These are phyloP conservation scores for Phyllostomus discolor DNA, from an alignment of 2,113 vertebrate species.

Conservation along the genomic window DNA sequence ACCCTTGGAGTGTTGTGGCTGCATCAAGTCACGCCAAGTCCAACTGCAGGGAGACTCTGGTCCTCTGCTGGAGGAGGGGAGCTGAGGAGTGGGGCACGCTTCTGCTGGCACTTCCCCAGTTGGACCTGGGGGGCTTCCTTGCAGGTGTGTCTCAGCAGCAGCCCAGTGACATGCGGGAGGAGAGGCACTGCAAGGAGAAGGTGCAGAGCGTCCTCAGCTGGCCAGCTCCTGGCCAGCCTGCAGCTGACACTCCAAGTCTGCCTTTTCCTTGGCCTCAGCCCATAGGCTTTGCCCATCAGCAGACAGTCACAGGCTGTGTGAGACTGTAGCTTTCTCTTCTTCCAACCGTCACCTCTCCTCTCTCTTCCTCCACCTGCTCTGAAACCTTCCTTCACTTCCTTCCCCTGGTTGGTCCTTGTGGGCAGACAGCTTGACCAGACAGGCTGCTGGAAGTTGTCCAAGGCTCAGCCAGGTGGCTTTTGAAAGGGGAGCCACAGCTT, in stretches of 20 bases:
- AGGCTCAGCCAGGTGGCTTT: background rate
- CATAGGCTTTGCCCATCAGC: background rate
- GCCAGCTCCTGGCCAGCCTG: background rate
- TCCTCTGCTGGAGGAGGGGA: background rate
- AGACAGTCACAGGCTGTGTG: background rate
- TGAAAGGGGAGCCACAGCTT: background rate
- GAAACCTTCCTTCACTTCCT: background rate
- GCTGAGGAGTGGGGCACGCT: background rate
- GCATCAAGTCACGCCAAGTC: background rate
- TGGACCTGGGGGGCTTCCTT: background rate
- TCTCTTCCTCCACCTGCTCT: background rate
- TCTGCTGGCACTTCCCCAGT: background rate
- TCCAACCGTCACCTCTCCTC: background rate
- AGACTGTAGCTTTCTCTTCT: background rate
- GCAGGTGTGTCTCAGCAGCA: background rate
- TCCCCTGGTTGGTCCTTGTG: background rate
- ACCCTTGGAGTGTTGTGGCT: background rate
- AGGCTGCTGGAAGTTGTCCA: constrained; percentile 2
- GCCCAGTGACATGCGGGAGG: background rate
- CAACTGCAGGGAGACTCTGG: background rate
- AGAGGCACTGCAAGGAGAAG: background rate
- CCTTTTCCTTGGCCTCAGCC: background rate
- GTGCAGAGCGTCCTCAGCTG: fast-evolving
- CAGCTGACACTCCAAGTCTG: background rate
- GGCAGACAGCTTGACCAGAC: background rate